Base-by-base conservation (phyloP, 2,888 invertebrate genomes). In the Rhabditophanes sp. region DNA sequence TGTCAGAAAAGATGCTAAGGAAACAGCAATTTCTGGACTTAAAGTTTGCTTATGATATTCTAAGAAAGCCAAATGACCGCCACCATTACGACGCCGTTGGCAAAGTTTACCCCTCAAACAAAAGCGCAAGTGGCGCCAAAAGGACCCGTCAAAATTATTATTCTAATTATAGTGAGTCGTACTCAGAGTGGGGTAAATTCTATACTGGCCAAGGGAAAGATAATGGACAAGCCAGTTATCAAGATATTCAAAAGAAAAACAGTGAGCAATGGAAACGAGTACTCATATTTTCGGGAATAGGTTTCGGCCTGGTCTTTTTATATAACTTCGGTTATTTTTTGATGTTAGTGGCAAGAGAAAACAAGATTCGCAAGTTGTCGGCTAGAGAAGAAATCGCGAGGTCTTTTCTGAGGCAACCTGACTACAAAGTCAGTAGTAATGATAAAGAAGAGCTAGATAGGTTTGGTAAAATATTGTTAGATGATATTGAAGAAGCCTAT, bases 341-440 rank as follows among this genome's bases (percentile, higher is more conserved):
- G 37, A 47, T 41, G 30, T 28, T 25, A 20, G 2, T 19, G 6
- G 17, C 9, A 25, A 15, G 11, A 8, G 42, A 53, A 18, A 37
- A 47, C 22, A 33, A 41, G 24, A 31, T 56, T 20, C 46, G 51
- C 6, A 35, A 42, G 19, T 37, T 58, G 31, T 30, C 50, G 8
- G 56, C 53, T 16, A 46, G 49, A 12, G 56, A 57, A 24, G 58
- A 58, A 31, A 57, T 58, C 27, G 54, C 56, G 4, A 47, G 48
- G 24, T 48, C 42, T 9, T 58, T 56, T 34, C 35, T 58, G 17
- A 37, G 58, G 17, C 58, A 58, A 29, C 42, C 44, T 15, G 56
- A 56, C 25, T 50, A 46, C 26, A 31, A 34, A 15, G 39, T 44
- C 14, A 25, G 35, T 11, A 30, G 36, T 16, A 33, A 40, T 15